Conservation (phyloP, 2,797 vertebrate species). For the Hippoglossus hippoglossus region DNA sequence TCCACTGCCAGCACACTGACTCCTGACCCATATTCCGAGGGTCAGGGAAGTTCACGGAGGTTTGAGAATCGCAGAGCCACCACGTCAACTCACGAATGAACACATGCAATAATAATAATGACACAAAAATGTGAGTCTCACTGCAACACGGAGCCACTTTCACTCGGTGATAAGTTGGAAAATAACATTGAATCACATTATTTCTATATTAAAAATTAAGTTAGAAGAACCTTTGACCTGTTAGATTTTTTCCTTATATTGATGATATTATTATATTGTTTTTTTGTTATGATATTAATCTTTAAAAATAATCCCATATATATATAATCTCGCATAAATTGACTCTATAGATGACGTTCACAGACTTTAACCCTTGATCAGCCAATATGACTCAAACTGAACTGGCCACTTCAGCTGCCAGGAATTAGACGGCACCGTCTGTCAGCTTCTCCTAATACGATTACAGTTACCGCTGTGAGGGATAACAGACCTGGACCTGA, state of each 20-base stretch:
- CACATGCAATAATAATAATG: not conserved
- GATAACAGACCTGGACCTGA: not conserved
- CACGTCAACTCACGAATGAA: not conserved
- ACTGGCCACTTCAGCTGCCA: conserved; percentile 27
- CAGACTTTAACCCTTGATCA: not conserved
- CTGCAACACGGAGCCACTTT: not conserved
- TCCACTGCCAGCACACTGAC: conserved; percentile 64
- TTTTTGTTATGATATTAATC: too few species aligned
- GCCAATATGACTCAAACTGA: not conserved
- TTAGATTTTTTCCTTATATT: too few species aligned
- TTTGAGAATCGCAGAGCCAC: not conserved
- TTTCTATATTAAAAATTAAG: not conserved
- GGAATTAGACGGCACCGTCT: conserved; percentile 45
- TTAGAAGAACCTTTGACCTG: too few species aligned
- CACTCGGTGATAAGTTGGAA: too few species aligned
- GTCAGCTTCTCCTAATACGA: conserved; percentile 17
- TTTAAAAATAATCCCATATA: too few species aligned
- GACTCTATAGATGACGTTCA: not conserved
- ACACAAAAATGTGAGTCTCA: not conserved
- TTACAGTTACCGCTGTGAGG: not conserved
- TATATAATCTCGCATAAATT: not conserved
- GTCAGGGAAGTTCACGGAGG: conserved; percentile 58
- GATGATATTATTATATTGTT: too few species aligned
- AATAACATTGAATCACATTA: not conserved
- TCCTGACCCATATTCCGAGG: conserved; percentile 71